Percentiles rank a stretch among this genome's conserved stretches.
phyloP scores from a whole-genome alignment of 1,140 invertebrate species.

The Cotesia glomerata region DNA sequence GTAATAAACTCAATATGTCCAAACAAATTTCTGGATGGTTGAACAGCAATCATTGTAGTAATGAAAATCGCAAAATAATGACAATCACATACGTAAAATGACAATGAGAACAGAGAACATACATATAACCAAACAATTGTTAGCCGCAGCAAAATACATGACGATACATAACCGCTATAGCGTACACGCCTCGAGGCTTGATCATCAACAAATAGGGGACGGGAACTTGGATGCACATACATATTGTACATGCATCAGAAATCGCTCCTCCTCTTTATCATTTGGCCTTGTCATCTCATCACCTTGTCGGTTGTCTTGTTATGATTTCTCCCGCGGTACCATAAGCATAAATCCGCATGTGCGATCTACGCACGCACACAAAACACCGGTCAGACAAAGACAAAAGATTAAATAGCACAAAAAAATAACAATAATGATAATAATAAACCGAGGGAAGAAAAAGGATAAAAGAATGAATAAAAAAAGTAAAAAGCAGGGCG shows the following conservation, averaged over 20 bases:
- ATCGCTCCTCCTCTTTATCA: constrained; percentile 6
- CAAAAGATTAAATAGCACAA: too few relatives aligned
- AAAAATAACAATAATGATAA: too few relatives aligned
- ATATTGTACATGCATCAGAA: constrained; percentile 17
- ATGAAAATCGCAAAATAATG: constrained; percentile 60
- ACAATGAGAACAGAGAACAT: constrained; percentile 43
- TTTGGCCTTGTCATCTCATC: constrained; percentile 10
- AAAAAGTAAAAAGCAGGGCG: constrained; percentile 42
- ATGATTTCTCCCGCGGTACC: constrained; percentile 36
- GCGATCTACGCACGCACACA: neutral
- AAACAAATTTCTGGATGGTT: constrained; percentile 55
- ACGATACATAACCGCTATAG: constrained; percentile 33
- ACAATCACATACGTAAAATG: constrained; percentile 42
- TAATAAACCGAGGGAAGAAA: too few relatives aligned
- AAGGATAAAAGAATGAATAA: neutral
- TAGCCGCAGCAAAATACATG: neutral
- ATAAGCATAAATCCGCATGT: neutral
- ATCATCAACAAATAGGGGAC: constrained; percentile 59
- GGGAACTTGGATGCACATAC: constrained; percentile 47
- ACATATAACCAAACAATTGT: neutral
- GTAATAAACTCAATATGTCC: constrained; percentile 50
- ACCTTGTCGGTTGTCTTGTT: constrained; percentile 35
- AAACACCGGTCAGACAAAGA: constrained; percentile 7
- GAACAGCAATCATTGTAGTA: constrained; percentile 47
- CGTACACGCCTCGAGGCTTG: constrained; percentile 52